Conservation (phyloP, 2,888 invertebrate genomes). For the Yponomeuta evonymella region DNA sequence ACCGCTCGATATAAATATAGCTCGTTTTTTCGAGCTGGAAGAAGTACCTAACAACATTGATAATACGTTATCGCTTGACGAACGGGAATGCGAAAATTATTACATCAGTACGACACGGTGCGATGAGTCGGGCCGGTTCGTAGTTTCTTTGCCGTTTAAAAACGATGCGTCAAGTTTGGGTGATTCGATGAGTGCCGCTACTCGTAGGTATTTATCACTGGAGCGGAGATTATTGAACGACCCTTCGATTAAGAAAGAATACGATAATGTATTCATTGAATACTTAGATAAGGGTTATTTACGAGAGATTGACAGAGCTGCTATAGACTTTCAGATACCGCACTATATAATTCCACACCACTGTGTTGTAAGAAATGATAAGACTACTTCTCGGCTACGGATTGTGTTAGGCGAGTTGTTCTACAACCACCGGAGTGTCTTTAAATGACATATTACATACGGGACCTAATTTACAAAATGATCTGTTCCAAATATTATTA, state of each 20-base stretch:
- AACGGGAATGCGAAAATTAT: background rate
- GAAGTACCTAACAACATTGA: no score
- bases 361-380: no score
- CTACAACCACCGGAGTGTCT: slow-evolving; percentile 10
- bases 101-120: background rate
- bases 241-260: no score
- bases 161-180: slow-evolving; percentile 1
- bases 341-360: no score
- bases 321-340: no score
- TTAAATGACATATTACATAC: slow-evolving; percentile 16
- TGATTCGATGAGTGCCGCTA: background rate
- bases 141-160: slow-evolving; percentile 7
- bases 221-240: slow-evolving; percentile 6
- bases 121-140: background rate
- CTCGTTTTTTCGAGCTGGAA: no score
- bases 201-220: background rate
- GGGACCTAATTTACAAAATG: slow-evolving; percentile 12
- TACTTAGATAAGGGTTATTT: no score
- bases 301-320: no score
- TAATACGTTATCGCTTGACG: background rate
- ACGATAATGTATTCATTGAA: no score
- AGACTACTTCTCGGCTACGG: no score
- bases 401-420: background rate
- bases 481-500: no score
- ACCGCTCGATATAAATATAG: no score